Percentiles rank a stretch among this genome's conserved stretches.
phyloP scores from a whole-genome alignment of 2,113 vertebrate genomes.

The Halcyon malimbica region DNA sequence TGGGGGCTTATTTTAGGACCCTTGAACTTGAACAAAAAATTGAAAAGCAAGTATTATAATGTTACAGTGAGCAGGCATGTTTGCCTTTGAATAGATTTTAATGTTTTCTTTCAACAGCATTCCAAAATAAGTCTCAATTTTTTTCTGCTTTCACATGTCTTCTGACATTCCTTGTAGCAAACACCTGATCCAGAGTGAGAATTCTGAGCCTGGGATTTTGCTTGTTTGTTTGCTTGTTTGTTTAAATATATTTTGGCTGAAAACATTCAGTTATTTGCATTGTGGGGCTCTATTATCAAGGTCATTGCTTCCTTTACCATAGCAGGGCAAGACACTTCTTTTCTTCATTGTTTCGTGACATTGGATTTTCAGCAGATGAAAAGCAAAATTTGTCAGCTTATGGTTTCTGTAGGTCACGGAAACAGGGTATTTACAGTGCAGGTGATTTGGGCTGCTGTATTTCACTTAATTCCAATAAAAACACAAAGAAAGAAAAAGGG shows the following conservation, averaged over 20 bases:
- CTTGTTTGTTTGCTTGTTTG: background rate
- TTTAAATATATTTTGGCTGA: background rate
- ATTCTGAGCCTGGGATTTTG: background rate
- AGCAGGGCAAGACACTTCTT: background rate
- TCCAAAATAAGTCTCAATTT: slow-evolving; percentile 7
- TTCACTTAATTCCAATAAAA: background rate
- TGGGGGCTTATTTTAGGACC: background rate
- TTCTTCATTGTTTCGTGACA: background rate
- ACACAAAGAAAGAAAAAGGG: background rate
- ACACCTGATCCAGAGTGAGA: background rate
- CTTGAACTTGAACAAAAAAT: background rate
- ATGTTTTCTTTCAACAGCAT: background rate
- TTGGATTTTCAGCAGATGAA: background rate
- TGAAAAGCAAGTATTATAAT: background rate
- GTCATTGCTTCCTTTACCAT: background rate
- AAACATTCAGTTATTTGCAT: background rate
- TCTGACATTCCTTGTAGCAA: background rate
- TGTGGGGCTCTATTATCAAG: background rate
- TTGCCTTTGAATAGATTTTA: background rate
- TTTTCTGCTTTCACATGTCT: background rate
- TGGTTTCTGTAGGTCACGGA: background rate
- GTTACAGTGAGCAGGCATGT: background rate
- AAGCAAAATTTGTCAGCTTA: background rate
- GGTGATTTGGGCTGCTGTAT: background rate
- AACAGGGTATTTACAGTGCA: background rate